Percentiles rank a stretch among this genome's conserved stretches.
phyloP scores from a whole-genome alignment of 2,113 vertebrate species.

The Dasyornis broadbenti region DNA sequence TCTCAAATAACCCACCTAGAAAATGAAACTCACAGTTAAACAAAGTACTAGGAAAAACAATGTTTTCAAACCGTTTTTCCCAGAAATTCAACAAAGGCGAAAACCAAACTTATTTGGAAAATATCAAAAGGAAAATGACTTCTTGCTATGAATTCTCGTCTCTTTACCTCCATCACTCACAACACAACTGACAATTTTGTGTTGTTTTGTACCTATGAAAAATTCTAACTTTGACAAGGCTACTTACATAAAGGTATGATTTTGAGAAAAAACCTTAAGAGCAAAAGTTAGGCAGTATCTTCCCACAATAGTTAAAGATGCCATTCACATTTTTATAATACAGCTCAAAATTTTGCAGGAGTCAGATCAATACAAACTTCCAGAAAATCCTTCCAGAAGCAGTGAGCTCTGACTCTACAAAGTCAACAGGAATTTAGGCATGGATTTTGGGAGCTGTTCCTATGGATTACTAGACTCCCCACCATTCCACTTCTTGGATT shows the following conservation, averaged over 20 bases:
- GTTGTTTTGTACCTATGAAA: background rate
- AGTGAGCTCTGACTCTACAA: background rate
- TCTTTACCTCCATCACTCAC: background rate
- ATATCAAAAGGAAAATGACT: background rate
- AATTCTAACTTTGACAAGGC: background rate
- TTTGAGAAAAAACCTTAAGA: background rate
- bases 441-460: background rate
- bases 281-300: background rate
- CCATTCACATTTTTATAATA: background rate
- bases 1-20: background rate
- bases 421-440: background rate
- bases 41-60: background rate
- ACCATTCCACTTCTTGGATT: accelerated
- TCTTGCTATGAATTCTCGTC: background rate
- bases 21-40: background rate
- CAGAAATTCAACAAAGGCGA: background rate
- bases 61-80: background rate
- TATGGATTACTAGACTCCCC: background rate
- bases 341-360: background rate
- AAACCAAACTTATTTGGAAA: background rate
- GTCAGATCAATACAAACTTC: background rate
- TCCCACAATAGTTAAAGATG: background rate
- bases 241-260: background rate
- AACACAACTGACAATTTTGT: background rate
- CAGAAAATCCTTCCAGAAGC: background rate